These are phyloP conservation scores for Rhabdornis inornatus DNA, from an alignment of 2,113 vertebrate species.

Conservation along the genomic window DNA sequence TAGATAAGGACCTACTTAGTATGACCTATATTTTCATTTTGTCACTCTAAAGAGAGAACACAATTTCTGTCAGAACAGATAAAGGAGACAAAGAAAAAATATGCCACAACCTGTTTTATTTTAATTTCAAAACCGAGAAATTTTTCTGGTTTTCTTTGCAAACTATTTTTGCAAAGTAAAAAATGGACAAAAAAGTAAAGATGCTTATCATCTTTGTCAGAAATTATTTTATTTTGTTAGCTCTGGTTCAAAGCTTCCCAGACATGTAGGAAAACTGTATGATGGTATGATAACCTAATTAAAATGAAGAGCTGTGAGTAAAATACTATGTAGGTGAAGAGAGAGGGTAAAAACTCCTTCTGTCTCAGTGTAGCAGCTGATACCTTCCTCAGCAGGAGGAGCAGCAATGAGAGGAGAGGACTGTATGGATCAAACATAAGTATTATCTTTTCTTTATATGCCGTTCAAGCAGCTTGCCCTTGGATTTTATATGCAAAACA, in stretches of 20 bases:
- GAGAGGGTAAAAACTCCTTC: neutral
- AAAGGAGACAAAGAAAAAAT: neutral
- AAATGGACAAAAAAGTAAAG: neutral
- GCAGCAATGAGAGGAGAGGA: neutral
- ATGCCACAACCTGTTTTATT: neutral
- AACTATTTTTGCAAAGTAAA: neutral
- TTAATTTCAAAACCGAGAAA: neutral
- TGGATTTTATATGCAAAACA: neutral
- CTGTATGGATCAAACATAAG: neutral
- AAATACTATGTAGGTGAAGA: neutral
- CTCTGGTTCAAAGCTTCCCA: neutral
- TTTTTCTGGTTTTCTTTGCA: neutral
- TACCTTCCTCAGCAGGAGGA: neutral
- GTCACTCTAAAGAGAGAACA: neutral
- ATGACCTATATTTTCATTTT: conserved; percentile 9
- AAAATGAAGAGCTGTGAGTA: neutral
- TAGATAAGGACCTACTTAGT: neutral
- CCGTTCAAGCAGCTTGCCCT: neutral
- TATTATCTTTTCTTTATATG: neutral
- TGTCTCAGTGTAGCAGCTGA: neutral
- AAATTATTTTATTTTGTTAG: neutral
- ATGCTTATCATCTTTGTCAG: neutral
- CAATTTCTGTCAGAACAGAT: neutral
- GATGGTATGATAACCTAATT: neutral
- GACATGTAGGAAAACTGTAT: neutral